Evolutionary conservation across 2,888 invertebrate genomes (phyloP).

Genomic region (Philhelius pedissequus): DNA sequence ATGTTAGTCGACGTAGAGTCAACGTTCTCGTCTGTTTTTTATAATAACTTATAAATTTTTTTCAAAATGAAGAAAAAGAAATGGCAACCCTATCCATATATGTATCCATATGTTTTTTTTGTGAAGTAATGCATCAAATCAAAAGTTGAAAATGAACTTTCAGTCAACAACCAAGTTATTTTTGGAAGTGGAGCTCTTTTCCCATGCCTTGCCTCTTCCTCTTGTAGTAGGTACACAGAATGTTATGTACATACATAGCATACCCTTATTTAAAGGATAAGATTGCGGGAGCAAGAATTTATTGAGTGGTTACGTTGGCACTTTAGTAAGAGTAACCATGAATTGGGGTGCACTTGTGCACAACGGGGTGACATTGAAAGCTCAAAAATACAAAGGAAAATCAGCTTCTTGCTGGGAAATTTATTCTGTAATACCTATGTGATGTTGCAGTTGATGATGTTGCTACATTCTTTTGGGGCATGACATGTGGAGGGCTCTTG

Average conservation of each 20-base stretch:
- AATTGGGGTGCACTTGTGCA: slow-evolving; percentile 45
- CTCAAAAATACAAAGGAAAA: slow-evolving; percentile 23
- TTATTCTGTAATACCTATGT: slow-evolving; percentile 36
- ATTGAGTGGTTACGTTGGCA: slow-evolving; percentile 56
- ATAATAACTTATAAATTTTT: no score
- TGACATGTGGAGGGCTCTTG: slow-evolving; percentile 56
- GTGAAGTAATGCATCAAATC: slow-evolving; percentile 5
- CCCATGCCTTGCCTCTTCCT: not conserved
- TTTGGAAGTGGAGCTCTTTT: slow-evolving; percentile 5
- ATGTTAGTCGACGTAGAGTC: no score
- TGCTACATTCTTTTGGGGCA: slow-evolving; percentile 53
- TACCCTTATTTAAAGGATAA: slow-evolving; percentile 31
- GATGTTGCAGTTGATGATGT: slow-evolving; percentile 42
- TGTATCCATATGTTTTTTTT: not conserved
- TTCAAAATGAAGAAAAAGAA: not conserved
- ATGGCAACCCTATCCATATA: not conserved
- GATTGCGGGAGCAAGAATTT: slow-evolving; percentile 49
- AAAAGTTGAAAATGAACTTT: slow-evolving; percentile 11
- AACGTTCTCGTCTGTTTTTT: no score
- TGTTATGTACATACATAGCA: not conserved
- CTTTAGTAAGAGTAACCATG: slow-evolving; percentile 28
- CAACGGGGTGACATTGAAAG: slow-evolving; percentile 44
- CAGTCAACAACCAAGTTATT: slow-evolving; percentile 17
- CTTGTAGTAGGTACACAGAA: not conserved
- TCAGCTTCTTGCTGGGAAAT: slow-evolving; percentile 27